A percentile compares a stretch with the other conserved stretches of the same genome.
These are phyloP conservation scores for Amblyornis subalaris DNA, from an alignment of 2,113 vertebrate species.

Conservation along the genomic window DNA sequence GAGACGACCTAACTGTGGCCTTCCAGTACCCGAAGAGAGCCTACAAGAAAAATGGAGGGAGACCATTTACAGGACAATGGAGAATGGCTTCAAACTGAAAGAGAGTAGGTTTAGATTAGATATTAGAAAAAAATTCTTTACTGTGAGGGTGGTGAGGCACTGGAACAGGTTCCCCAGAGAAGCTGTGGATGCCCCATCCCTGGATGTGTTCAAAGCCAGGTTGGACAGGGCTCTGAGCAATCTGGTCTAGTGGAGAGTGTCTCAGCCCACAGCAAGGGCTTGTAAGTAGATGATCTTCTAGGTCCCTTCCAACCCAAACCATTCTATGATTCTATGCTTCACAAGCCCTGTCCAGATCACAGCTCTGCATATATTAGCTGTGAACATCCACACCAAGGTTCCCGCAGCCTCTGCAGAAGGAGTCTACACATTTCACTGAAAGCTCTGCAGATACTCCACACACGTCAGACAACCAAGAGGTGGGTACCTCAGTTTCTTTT, in stretches of 20 bases:
- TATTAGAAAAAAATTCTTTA: background rate
- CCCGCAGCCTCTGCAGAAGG: rapidly evolving
- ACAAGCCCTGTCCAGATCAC: background rate
- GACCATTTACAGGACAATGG: background rate
- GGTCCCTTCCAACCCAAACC: background rate
- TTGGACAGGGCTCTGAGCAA: background rate
- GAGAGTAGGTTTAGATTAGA: background rate
- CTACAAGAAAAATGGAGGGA: background rate
- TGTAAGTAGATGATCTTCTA: background rate
- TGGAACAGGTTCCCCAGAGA: background rate
- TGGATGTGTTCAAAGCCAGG: background rate
- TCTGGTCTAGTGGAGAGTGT: background rate
- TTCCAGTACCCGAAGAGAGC: background rate
- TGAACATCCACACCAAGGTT: background rate
- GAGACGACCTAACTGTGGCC: background rate
- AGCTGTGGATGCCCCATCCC: background rate
- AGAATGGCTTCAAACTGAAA: background rate
- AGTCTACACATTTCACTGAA: rapidly evolving
- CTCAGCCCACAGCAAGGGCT: background rate
- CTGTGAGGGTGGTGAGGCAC: background rate
- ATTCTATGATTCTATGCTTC: background rate
- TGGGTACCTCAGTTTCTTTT: background rate
- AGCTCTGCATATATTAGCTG: background rate
- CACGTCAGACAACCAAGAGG: background rate
- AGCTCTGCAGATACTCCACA: background rate